Base-by-base conservation (phyloP, 2,113 vertebrate genomes). In the Syngnathoides biaculeatus region DNA sequence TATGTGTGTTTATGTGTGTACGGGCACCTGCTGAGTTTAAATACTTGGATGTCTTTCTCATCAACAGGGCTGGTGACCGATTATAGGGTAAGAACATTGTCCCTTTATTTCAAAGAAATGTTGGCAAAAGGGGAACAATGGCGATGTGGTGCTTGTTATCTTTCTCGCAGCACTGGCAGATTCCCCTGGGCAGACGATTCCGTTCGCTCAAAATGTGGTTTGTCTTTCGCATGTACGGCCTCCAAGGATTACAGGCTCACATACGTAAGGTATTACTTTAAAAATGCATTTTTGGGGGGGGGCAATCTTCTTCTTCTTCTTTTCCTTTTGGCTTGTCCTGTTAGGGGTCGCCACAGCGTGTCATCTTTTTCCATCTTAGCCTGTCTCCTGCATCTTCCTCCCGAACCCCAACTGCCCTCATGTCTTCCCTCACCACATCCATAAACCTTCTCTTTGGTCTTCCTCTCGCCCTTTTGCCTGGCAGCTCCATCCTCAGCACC, bases 151-250 rank as follows among this genome's bases (percentile, higher is more conserved):
- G 24, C 5, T 30, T 15, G 15, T 30, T 30, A 3, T 56, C 55
- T 30, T 12, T 48, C 59, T 55, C 50, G 67, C 81, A 99, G 97
- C 97, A 99, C 72, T 99, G 97, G 97, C 95, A 97, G 82, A 94
- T 99, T 68, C 96, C 96, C 0, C 83, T 99, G 70, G 97, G 96
- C 8, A 93, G 97, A 69, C 88, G 96, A 75, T 99, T 99, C 80
- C 95, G 96, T 50, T 95, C 97, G 2, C 84, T 99, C 72, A 99
- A 99, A 87, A 75, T 99, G 86, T 99, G 97, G 97, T 99, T 98
- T 67, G 96, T 98, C 26, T 94, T 98, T 71, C 92, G 96, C 66
- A 80, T 95, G 87, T 98, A 95, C 0, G 97, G 97, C 0, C 86
- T 96, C 63, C 89, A 71, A 9, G 94, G 95, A 10, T 90, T 99